These are phyloP conservation scores for Eumacrocentrus americanus DNA, from an alignment of 2,888 invertebrate genomes.

Conservation along the genomic window DNA sequence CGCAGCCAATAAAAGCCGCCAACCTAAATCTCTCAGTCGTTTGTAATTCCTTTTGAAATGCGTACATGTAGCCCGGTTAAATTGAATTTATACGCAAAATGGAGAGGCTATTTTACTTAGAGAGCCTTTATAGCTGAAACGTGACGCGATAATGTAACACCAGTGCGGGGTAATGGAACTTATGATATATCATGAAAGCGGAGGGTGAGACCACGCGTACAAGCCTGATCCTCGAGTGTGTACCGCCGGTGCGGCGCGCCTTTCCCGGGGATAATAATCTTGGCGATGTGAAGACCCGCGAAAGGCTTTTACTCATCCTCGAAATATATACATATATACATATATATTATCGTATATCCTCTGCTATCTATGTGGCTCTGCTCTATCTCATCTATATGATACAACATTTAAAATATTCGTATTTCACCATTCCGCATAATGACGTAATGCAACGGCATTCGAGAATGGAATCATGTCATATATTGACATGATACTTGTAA, in stretches of 20 bases:
- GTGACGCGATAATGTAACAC: conserved; percentile 49
- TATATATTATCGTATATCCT: too few species aligned
- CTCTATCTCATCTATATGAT: not conserved
- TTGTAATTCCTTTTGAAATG: not conserved
- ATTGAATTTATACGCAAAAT: conserved; percentile 41
- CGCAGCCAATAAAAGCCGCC: too few species aligned
- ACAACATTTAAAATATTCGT: not conserved
- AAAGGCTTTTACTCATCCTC: conserved; percentile 12
- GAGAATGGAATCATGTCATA: not conserved
- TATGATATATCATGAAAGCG: conserved; percentile 47
- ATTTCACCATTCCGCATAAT: too few species aligned
- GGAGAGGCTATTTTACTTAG: conserved; percentile 43
- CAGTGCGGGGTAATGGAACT: conserved; percentile 46
- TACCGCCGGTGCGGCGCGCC: not conserved
- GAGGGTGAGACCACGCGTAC: conserved; percentile 20
- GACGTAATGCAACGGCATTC: not conserved
- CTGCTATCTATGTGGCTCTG: too few species aligned
- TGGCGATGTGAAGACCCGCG: conserved; percentile 1
- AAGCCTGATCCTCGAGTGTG: conserved; percentile 17
- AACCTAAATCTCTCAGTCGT: too few species aligned
- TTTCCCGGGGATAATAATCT: conserved; percentile 8
- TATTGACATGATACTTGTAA: not conserved
- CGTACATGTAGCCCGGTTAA: conserved; percentile 22
- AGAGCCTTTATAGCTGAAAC: conserved; percentile 45
- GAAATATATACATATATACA: conserved; percentile 2